A percentile compares a stretch with the other conserved stretches of the same genome.
Evolutionary conservation across 2,797 vertebrate genomes (phyloP).

Genomic region (Eulemur coronatus): DNA sequence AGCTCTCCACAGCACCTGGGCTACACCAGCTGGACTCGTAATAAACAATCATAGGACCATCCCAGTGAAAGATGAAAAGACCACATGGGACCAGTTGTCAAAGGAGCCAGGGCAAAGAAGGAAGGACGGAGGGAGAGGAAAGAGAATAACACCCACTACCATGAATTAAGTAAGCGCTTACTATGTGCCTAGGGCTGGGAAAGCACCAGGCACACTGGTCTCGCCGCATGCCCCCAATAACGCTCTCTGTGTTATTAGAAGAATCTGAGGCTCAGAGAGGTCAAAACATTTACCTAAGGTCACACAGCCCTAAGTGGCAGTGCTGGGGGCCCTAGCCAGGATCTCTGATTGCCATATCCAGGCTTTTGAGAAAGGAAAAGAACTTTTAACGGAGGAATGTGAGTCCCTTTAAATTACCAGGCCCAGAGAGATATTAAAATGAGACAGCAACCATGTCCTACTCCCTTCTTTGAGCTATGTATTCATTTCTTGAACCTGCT

Average conservation of each 20-base stretch:
- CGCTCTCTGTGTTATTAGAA: background rate
- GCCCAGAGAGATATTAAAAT: background rate
- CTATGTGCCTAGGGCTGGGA: background rate
- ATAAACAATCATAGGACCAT: background rate
- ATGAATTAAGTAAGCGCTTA: accelerated
- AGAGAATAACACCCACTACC: accelerated
- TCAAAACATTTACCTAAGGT: background rate
- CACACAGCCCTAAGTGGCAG: background rate
- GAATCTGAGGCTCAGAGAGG: background rate
- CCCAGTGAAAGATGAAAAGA: no score
- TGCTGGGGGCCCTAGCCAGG: background rate
- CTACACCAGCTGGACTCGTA: background rate
- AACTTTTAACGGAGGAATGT: background rate
- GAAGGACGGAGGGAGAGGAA: background rate
- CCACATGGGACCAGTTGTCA: accelerated
- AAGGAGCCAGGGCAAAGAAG: background rate
- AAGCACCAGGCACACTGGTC: accelerated
- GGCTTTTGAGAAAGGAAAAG: background rate
- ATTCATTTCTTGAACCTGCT: background rate
- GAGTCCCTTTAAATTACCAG: background rate
- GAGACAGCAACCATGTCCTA: background rate
- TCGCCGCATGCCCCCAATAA: accelerated
- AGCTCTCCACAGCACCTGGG: background rate
- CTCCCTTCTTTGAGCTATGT: background rate
- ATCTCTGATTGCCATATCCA: background rate